phyloP scores from a whole-genome alignment of 2,797 vertebrate genomes.

The Gymnocypris eckloni region DNA sequence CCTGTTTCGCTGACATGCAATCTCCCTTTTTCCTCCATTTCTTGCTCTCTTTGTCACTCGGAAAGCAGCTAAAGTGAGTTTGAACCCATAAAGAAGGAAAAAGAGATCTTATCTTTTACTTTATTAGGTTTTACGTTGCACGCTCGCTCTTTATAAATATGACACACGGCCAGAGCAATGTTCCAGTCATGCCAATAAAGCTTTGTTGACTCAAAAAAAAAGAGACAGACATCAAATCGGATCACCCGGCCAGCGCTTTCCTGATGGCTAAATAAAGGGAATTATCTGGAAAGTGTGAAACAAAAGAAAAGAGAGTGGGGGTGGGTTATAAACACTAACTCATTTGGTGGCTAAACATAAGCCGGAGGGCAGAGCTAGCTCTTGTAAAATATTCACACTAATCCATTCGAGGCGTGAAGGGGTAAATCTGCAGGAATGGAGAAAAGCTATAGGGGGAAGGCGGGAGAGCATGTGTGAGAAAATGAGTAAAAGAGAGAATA shows the following conservation, averaged over 20 bases:
- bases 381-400: conserved; percentile 76
- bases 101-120: background rate
- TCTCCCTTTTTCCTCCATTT: background rate
- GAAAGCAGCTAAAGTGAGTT: conserved; percentile 9
- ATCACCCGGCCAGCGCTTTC: conserved; percentile 25
- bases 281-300: conserved; percentile 74
- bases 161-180: background rate
- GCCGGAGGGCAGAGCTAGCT: conserved; percentile 60
- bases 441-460: conserved; percentile 54
- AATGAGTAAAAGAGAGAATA: conserved; percentile 42
- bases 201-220: conserved; percentile 22
- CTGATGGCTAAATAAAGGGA: conserved; percentile 71
- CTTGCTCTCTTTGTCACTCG: background rate
- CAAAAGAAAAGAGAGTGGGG: conserved; percentile 77
- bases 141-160: conserved; percentile 10
- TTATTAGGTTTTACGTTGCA: conserved; percentile 12
- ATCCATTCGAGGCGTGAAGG: conserved; percentile 64
- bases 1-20: conserved; percentile 42
- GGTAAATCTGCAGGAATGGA: conserved; percentile 58
- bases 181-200: conserved; percentile 23
- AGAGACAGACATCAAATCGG: conserved; percentile 25
- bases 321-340: conserved; percentile 72
- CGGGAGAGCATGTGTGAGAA: conserved; percentile 50
- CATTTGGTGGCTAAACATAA: conserved; percentile 66
- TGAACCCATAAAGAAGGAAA: background rate